phyloP scores from a whole-genome alignment of 30 jellyfish, hydroid and myxozoan species.

The Aurelia sp. region DNA sequence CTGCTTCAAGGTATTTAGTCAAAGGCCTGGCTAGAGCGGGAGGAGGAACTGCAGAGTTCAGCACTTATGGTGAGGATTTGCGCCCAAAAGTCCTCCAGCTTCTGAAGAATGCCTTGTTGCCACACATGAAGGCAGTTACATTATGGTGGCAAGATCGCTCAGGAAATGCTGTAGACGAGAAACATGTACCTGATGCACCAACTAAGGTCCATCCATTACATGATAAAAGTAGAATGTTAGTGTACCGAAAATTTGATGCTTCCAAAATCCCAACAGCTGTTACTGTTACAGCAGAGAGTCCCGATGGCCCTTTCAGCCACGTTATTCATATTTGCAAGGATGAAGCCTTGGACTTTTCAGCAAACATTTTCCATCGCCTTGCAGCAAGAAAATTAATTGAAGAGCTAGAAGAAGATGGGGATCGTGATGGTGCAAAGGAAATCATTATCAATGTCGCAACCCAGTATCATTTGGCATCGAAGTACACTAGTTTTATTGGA shows the following conservation, averaged over 20 bases:
- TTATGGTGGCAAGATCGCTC: background rate
- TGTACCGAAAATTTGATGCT: background rate
- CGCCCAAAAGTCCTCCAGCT: conserved; percentile 9
- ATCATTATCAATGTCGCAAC: background rate
- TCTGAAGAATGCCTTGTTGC: background rate
- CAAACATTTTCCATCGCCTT: background rate
- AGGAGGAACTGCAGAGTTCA: background rate
- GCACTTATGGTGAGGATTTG: background rate
- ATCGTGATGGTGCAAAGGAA: background rate
- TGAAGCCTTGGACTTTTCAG: background rate
- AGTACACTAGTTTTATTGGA: background rate
- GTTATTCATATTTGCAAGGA: background rate
- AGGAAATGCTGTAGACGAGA: background rate
- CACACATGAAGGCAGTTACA: background rate
- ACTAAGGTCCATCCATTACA: background rate
- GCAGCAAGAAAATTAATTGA: background rate
- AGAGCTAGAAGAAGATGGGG: background rate
- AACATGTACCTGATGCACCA: background rate
- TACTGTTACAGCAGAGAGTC: background rate
- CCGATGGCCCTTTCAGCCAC: background rate
- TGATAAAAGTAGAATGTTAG: background rate
- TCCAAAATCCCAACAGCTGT: background rate
- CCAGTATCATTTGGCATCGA: background rate
- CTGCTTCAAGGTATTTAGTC: background rate
- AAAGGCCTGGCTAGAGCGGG: conserved; percentile 2